Evolutionary conservation across 1,140 invertebrate species (phyloP).

Genomic region (Diorhabda carinulata): DNA sequence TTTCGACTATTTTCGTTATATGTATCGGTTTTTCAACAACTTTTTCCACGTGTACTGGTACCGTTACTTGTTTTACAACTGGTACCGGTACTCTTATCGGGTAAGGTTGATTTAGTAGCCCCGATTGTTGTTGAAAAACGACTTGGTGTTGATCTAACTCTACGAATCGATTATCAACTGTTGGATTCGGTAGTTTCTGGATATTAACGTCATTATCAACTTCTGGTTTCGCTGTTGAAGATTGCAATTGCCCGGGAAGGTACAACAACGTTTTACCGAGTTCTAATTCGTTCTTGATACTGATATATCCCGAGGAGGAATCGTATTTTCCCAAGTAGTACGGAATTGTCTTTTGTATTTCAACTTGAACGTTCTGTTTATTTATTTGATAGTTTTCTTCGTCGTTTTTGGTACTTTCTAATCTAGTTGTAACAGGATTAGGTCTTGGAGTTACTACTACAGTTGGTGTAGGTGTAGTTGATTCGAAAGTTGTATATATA

Average conservation of each 20-base stretch:
- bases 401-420: slow-evolving; percentile 47
- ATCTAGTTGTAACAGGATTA: slow-evolving; percentile 52
- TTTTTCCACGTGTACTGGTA: slow-evolving; percentile 35
- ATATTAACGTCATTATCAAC: slow-evolving; percentile 8
- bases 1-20: slow-evolving; percentile 55
- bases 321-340: slow-evolving; percentile 50
- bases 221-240: slow-evolving; percentile 6
- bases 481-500: slow-evolving; percentile 4
- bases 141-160: slow-evolving; percentile 43
- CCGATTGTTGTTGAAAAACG: slow-evolving; percentile 51
- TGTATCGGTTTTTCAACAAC: slow-evolving; percentile 48
- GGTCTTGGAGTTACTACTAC: slow-evolving; percentile 51
- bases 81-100: slow-evolving; percentile 41
- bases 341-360: slow-evolving; percentile 58
- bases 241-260: slow-evolving; percentile 26
- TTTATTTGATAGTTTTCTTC: slow-evolving; percentile 22
- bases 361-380: slow-evolving; percentile 51
- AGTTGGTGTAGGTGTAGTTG: slow-evolving; percentile 39
- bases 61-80: slow-evolving; percentile 41
- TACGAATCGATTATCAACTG: slow-evolving; percentile 20
- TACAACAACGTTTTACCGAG: slow-evolving; percentile 35
- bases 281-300: slow-evolving; percentile 31
- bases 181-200: slow-evolving; percentile 22
- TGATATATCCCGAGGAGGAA: slow-evolving; percentile 14
- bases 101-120: slow-evolving; percentile 53